Evolutionary conservation across 2,888 invertebrate species (phyloP), one percentile per base, ranked within the genome.

Genomic region (Acrocera orbiculus): DNA sequence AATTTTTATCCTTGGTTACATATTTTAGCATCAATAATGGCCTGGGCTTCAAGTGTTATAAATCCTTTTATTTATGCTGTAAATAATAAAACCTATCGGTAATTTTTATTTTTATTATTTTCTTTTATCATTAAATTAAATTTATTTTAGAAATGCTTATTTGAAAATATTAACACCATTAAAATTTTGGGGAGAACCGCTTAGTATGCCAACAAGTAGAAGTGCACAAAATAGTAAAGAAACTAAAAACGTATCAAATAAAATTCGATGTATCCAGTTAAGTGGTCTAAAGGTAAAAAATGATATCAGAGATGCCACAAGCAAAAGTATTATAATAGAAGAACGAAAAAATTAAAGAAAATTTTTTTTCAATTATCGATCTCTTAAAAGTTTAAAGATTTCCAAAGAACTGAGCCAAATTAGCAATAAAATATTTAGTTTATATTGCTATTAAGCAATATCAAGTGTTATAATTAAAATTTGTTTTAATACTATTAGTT

Each of bases 41-140:
- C 87, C 1, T 90, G 89, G 85, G 80, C 83, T 0, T 86, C 87
- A 0, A 79, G 85, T 38, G 86, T 87, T 32, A 69, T 87, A 44
- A 90, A 90, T 60, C 89, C 89, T 0, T 68, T 89, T 40, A 85
- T 89, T 43, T 90, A 90, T 60, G 87, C 87, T 4, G 81, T 79
- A 6, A 85, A 85, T 44, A 89, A 87, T 56, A 68, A 81, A 42
- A 81, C 85, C 48, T 89, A 89, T 52, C 61, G 73, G 58, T 58
- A 41, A n/a, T n/a, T n/a, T n/a, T n/a, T n/a, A n/a, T n/a, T n/a
- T n/a, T n/a, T n/a, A n/a, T n/a, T 22, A 19, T 22, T 22, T 22
- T 10, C 4, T 22, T 22, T 10, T 5, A 6, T 10, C 22, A 19
- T 19, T 6, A 22, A 22, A 10, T 22, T 22, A n/a, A 14, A 13